Evolutionary conservation across 2,888 invertebrate genomes (phyloP), one percentile per base, ranked within the genome.

Genomic region (Hanleya hanleyi): DNA sequence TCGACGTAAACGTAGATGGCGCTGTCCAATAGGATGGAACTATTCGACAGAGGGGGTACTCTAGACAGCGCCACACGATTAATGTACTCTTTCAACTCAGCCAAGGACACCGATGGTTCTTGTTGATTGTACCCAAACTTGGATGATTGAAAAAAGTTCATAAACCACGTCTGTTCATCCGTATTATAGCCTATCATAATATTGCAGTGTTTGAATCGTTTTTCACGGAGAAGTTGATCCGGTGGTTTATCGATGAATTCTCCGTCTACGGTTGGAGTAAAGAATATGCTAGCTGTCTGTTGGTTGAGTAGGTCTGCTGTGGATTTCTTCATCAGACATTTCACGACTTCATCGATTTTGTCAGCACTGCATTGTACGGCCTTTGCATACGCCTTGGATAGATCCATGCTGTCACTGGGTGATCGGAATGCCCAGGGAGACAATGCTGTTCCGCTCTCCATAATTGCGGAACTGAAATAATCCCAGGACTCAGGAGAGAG

Each of bases 161-260:
- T 93, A 91, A 97, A 97, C 92, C 96, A 97, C 6, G 96, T 96
- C 76, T 98, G 97, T 94, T 98, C 98, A 90, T 98, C 97, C 90
- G 95, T 94, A 91, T 97, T 98, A 91, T 96, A 96, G 75, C 98
- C 98, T 82, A 98, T 94, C 85, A 99, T 93, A 74, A 98, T 95
- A 90, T 97, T 96, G 77, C 95, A 95, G 85, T 96, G 95, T 87
- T 95, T 94, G 86, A 96, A 96, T 90, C 95, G 94, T 6, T 95
- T 96, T 83, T 96, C 95, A 78, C 94, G 93, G 87, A 97, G 92
- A 92, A 97, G 93, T 71, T 96, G 95, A 88, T 95, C 93, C 0
- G 97, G 97, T 90, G 96, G 95, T 86, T 96, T 95, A 0, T 96
- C 95, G 78, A 97, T 92, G 91, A 97, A 96, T 70, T 94, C 93